Evolutionary conservation across 53 echinoderm and acorn worm species (phyloP).

Genomic region (Pentamera pediparva): DNA sequence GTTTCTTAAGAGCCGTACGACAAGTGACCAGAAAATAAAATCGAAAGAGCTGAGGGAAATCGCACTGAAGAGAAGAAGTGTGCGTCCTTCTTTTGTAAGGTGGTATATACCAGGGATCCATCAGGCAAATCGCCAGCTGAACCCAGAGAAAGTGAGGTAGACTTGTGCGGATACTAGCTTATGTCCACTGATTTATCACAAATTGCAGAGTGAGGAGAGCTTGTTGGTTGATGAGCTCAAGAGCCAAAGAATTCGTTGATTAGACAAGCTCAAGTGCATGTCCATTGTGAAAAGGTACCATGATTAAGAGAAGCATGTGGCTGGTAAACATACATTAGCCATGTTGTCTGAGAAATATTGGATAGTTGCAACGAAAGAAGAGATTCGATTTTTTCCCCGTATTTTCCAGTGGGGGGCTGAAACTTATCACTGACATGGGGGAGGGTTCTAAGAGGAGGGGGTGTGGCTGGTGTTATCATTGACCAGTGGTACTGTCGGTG

Average conservation of each 20-base stretch:
- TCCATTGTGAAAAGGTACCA: neutral
- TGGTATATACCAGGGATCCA: neutral
- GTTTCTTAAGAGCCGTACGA: neutral
- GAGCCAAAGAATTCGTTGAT: neutral
- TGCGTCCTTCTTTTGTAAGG: neutral
- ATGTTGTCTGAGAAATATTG: slow-evolving; percentile 25
- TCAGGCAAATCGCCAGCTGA: neutral
- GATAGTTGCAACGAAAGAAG: slow-evolving; percentile 1
- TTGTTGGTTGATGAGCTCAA: neutral
- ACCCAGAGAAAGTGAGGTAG: neutral
- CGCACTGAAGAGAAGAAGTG: neutral
- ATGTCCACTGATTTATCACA: neutral
- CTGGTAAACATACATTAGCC: slow-evolving; percentile 16
- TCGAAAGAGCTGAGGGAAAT: neutral
- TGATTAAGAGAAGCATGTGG: neutral
- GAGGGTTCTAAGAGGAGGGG: too few species aligned
- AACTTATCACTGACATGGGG: too few species aligned
- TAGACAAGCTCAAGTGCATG: neutral
- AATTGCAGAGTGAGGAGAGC: neutral
- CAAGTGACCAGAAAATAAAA: slow-evolving; percentile 10
- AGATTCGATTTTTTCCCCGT: too few species aligned
- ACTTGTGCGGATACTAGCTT: slow-evolving; percentile 3
- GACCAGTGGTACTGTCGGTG: too few species aligned
- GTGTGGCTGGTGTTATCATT: too few species aligned
- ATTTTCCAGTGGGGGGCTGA: too few species aligned